phyloP scores from a whole-genome alignment of 2,888 invertebrate genomes.

The Eumerus sabulonum region DNA sequence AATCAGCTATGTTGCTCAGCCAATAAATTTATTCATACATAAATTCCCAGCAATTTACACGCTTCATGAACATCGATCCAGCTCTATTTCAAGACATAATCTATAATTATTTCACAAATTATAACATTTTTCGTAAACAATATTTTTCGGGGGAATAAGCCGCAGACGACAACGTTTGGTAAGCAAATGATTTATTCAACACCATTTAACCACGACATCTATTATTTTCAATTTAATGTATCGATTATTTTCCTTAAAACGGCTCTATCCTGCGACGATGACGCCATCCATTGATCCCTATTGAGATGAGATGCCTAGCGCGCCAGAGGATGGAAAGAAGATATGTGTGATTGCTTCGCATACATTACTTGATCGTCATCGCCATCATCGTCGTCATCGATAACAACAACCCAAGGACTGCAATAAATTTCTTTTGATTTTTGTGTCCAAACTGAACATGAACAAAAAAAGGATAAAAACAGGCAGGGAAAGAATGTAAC shows the following conservation, averaged over 20 bases:
- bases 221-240: slow-evolving; percentile 55
- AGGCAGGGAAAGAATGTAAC: neutral
- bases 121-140: slow-evolving; percentile 27
- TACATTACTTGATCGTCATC: slow-evolving; percentile 45
- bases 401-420: slow-evolving; percentile 12
- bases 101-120: slow-evolving; percentile 9
- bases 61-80: neutral
- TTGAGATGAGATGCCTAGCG: neutral
- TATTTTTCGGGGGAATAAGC: slow-evolving; percentile 2
- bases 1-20: too few relatives aligned
- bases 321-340: slow-evolving; percentile 9
- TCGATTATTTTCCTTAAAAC: slow-evolving; percentile 44
- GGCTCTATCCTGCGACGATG: neutral
- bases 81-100: slow-evolving; percentile 15
- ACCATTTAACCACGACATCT: slow-evolving; percentile 22
- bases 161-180: slow-evolving; percentile 22
- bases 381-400: slow-evolving; percentile 23
- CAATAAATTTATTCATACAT: slow-evolving; percentile 23
- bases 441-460: slow-evolving; percentile 23
- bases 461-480: slow-evolving; percentile 11
- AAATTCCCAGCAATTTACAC: slow-evolving; percentile 30
- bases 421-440: slow-evolving; percentile 49
- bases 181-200: slow-evolving; percentile 53
- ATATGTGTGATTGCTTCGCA: slow-evolving; percentile 21
- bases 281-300: slow-evolving; percentile 38